Base-by-base conservation (phyloP, 1,140 invertebrate genomes). In the Tetramorium simillimum region DNA sequence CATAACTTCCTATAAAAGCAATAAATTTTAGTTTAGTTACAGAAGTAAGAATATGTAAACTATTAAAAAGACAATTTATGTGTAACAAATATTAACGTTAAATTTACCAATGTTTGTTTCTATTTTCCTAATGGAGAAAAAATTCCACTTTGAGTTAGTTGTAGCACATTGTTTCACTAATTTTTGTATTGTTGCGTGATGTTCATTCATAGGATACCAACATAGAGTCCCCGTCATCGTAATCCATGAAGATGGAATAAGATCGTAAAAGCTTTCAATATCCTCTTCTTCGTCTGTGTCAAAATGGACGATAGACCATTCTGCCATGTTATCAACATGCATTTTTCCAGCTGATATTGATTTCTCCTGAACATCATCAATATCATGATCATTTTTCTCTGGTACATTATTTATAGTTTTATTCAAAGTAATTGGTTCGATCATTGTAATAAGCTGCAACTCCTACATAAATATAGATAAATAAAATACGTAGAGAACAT, bases 211-310 rank as follows among this genome's bases (percentile, higher is more conserved):
- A 18, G 49, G 46, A 53, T 72, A 72, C 49, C 46, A 53, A 37
- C 69, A 14, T 14, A 53, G 37, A n/a, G 69, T 53, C 18, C 46
- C 69, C 0, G 1, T 51, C 6, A 6, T 33, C 6, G 69, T 72
- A 53, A 72, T 72, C 65, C n/a, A 69, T 21, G 69, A 51, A 53
- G 69, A 72, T 51, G 49, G 69, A 72, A 72, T 53, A 3, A 72
- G 16, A 72, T 72, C 24, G 18, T 4, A 18, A 3, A 72, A 72
- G 53, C 16, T 2, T 53, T 72, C 69, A n/a, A 53, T 10, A 53
- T 33, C 4, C 1, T 53, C 46, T 53, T 72, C 69, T 72, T n/a
- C 24, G 28, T 72, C 69, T 18, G 1, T 53, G 4, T 53, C 24
- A 72, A 72, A 72, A 2, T 72, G 2, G 49, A 72, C 49, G 24